Evolutionary conservation across 2,797 vertebrate genomes (phyloP).

Genomic region (Bryconaethiops microstoma): DNA sequence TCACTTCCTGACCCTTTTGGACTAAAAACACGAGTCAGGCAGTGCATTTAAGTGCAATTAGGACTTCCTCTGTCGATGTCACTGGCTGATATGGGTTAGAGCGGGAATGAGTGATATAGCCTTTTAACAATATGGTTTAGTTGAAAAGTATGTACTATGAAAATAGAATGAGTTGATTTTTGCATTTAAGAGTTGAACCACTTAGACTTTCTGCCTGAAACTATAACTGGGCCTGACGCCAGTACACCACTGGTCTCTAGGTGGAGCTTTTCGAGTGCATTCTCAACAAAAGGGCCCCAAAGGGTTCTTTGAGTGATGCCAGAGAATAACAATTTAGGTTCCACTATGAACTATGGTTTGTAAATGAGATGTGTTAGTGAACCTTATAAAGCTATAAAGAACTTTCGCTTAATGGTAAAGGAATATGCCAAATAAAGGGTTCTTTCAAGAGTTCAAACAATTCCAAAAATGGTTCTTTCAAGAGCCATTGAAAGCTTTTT

Average conservation of each 20-base stretch:
- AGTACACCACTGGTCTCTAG: background rate
- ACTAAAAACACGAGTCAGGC: constrained; percentile 32
- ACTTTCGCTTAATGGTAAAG: too few relatives aligned
- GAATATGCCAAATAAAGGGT: too few relatives aligned
- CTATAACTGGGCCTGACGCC: background rate
- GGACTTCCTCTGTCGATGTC: constrained; percentile 42
- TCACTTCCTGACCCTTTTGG: constrained; percentile 46
- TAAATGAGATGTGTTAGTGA: too few relatives aligned
- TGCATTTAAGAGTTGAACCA: background rate
- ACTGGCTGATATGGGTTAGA: constrained; percentile 21
- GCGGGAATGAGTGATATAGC: constrained; percentile 17
- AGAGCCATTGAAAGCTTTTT: too few relatives aligned
- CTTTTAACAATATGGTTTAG: constrained; percentile 6
- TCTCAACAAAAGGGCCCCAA: too few relatives aligned
- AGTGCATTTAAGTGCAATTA: constrained; percentile 45
- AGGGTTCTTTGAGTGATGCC: too few relatives aligned
- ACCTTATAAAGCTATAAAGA: too few relatives aligned
- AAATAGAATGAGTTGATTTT: background rate
- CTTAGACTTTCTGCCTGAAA: background rate
- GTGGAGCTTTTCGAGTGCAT: too few relatives aligned
- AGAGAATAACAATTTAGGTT: too few relatives aligned
- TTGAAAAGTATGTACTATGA: background rate
- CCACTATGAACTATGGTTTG: too few relatives aligned
- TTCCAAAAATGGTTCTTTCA: too few relatives aligned
- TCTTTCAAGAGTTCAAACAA: too few relatives aligned